Evolutionary conservation across 2,113 vertebrate genomes (phyloP).

Genomic region (Oreochromis spilurus): DNA sequence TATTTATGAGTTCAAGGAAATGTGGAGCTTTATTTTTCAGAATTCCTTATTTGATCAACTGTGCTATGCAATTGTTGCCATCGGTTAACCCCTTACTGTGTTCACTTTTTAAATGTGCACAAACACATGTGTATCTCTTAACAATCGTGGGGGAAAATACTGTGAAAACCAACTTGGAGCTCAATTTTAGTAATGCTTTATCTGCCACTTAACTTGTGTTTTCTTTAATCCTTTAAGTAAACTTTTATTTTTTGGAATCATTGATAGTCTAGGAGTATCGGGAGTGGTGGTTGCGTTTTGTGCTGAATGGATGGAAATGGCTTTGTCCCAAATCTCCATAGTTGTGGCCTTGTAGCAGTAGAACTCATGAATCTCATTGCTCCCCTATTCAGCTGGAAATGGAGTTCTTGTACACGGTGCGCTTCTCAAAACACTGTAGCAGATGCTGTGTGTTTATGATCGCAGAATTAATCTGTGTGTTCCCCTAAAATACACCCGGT

Average conservation of each 20-base stretch:
- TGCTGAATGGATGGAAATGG: conserved; percentile 37
- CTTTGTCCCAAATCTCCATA: conserved; percentile 52
- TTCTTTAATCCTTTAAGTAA: not conserved
- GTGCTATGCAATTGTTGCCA: not conserved
- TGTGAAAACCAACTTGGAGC: not conserved
- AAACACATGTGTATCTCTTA: not conserved
- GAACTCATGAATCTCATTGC: conserved; percentile 71
- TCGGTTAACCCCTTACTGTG: not conserved
- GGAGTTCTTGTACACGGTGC: conserved; percentile 10
- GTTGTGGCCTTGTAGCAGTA: conserved; percentile 45
- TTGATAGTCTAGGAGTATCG: conserved; percentile 7
- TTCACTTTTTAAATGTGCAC: not conserved
- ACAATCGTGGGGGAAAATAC: not conserved
- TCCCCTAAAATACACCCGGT: conserved; percentile 18
- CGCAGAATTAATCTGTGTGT: conserved; percentile 36
- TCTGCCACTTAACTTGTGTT: not conserved
- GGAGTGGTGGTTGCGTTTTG: conserved; percentile 3
- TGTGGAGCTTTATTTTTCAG: not conserved
- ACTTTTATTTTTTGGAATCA: not conserved
- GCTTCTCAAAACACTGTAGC: conserved; percentile 28
- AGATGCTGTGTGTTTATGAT: conserved; percentile 33
- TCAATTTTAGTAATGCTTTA: not conserved
- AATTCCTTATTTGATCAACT: conserved; percentile 8
- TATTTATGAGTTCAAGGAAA: conserved; percentile 1
- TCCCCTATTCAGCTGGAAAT: conserved; percentile 54